Base-by-base conservation (phyloP, 2,888 invertebrate genomes). In the Nysson spinosus region DNA sequence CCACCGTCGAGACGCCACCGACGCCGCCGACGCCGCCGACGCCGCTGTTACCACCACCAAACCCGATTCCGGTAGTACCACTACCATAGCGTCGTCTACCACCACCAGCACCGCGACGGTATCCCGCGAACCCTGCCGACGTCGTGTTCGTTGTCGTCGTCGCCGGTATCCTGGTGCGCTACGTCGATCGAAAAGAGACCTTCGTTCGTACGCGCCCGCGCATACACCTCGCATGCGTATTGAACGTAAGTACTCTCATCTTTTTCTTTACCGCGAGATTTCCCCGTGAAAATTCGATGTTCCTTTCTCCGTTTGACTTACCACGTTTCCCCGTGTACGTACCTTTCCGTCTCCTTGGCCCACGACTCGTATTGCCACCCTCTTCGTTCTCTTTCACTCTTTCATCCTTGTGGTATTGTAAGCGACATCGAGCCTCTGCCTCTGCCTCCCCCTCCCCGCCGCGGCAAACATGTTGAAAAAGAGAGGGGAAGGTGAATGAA, bases 171-270 rank as follows among this genome's bases (percentile, higher is more conserved):
- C 35, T 28, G 39, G 50, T 30, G 30, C 39, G 46, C 54, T 57
- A 78, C 82, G 84, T 84, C 86, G 86, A 86, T 86, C 85, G 86
- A 86, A 85, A 85, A 83, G 85, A 79, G 82, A 76, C 74, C 60
- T n/a, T 52, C 58, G 73, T 71, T 71, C n/a, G 71, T 69, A 78
- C 75, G 80, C 79, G 80, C 80, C 76, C 80, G 81, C 82, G 82
- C 81, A 75, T 78, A 75, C 77, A 80, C 78, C 72, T 77, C 85
- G 85, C 85, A 85, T 85, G 85, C 85, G 85, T 85, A 82, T 83
- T 82, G 85, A 84, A 83, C 85, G 71, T 71, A 55, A 44, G 30
- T 54, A 6, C 11, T n/a, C 9, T 16, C 6, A 12, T 7, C 14
- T 30, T 9, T 49, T 42, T 57, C 40, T 24, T 26, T 55, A 20